Evolutionary conservation across 2,113 vertebrate genomes (phyloP), one percentile per base, ranked within the genome.

Genomic region (Emydura subglobosa): DNA sequence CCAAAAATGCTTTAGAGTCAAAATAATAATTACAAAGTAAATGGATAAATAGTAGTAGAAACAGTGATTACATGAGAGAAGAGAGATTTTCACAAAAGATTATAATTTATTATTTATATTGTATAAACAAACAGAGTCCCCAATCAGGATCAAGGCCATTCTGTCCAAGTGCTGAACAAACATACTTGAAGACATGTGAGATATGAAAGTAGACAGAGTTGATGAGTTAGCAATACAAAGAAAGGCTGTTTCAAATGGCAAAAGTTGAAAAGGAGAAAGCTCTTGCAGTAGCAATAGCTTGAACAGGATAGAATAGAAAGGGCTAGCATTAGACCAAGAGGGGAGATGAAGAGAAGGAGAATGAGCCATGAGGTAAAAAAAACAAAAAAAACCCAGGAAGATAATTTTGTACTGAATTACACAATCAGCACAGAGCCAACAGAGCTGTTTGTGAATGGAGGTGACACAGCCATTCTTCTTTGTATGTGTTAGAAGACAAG

Each of bases 271-370:
- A 94, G 49, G n/a, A 12, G 65, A 17, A 4, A 25, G 29, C 53
- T 81, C 59, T 47, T n/a, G 54, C 2, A 49, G 27, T 10, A 54
- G 21, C 21, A 74, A 10, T 10, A 13, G 19, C 2, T 13, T 11
- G 27, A 61, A 82, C 65, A 68, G 21, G 65, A 68, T 10, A 31
- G 39, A 27, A 65, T 4, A 9, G 29, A 44, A 17, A 76, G n/a
- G 13, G 6, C 42, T 76, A 47, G 21, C 47, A 44, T 47, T 44
- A 47, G 10, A 17, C 11, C 1, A 1, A 2, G 1, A 5, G 2
- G 1, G 8, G 22, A 7, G 42, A 3, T 65, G 12, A 65, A 65
- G 61, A 34, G 29, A 34, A 16, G 13, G 13, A 44, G 10, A n/a
- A 44, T 57, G 22, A 31, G 12, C 34, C 72, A 39, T 31, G 55